These are phyloP conservation scores for Oryzias dopingdopingensis DNA, from an alignment of 2,797 vertebrate species.

Conservation along the genomic window DNA sequence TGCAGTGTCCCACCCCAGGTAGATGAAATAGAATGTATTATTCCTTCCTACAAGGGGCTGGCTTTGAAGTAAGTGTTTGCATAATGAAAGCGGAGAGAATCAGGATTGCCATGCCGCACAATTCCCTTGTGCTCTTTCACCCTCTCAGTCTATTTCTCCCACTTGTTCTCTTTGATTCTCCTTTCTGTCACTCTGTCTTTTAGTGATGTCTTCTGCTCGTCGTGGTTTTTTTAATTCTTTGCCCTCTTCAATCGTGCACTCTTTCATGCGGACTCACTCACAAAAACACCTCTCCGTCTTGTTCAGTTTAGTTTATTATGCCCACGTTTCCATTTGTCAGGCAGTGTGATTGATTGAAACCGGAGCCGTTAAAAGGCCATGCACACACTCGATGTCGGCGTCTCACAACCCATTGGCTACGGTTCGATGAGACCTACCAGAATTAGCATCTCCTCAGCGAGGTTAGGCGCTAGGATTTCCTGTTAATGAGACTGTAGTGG, in stretches of 20 bases:
- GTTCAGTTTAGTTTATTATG: slow-evolving; percentile 65
- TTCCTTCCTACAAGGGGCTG: slow-evolving; percentile 63
- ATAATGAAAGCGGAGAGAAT: slow-evolving; percentile 72
- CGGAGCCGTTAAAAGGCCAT: slow-evolving; percentile 70
- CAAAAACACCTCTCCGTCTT: slow-evolving; percentile 56
- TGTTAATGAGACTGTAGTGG: slow-evolving; percentile 69
- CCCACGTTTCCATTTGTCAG: slow-evolving; percentile 62
- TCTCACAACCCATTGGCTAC: slow-evolving; percentile 52
- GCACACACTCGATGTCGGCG: slow-evolving; percentile 37
- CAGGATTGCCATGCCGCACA: slow-evolving; percentile 63
- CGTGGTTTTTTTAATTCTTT: slow-evolving; percentile 19
- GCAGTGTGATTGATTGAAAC: slow-evolving; percentile 70
- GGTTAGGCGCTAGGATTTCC: slow-evolving; percentile 70
- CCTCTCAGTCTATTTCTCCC: slow-evolving; percentile 35
- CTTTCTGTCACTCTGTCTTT: slow-evolving; percentile 38
- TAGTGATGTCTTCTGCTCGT: slow-evolving; percentile 13
- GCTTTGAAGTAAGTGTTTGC: slow-evolving; percentile 75
- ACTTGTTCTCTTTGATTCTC: slow-evolving; percentile 8
- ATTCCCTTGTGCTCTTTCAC: slow-evolving; percentile 46
- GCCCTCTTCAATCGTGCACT: slow-evolving; percentile 2
- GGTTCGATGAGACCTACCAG: slow-evolving; percentile 66
- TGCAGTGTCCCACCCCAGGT: slow-evolving; percentile 64
- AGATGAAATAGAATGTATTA: slow-evolving; percentile 77
- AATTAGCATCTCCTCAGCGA: slow-evolving; percentile 66
- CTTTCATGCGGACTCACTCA: slow-evolving; percentile 3